Percentiles rank a stretch among this genome's conserved stretches.
phyloP scores from a whole-genome alignment of 37 sponge, comb jelly and placozoan genomes.

The Cliona cf. orientalis region DNA sequence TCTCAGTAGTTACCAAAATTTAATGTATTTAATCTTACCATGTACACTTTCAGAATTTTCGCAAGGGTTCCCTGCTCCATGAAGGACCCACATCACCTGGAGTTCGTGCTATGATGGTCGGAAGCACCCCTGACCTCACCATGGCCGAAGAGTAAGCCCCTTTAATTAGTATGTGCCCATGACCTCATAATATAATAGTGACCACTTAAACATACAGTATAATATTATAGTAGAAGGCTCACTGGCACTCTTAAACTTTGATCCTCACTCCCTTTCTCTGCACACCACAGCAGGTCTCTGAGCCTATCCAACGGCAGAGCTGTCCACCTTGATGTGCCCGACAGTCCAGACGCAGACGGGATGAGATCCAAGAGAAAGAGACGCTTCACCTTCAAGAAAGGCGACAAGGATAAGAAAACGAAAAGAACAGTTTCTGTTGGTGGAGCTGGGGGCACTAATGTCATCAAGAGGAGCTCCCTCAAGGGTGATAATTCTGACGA shows the following conservation, averaged over 20 bases:
- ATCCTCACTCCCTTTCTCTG: background rate
- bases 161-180: too few species aligned
- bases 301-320: background rate
- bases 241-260: too few species aligned
- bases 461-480: background rate
- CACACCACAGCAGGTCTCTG: background rate
- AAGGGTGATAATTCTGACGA: slow-evolving; percentile 31
- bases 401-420: slow-evolving; percentile 7
- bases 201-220: too few species aligned
- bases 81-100: background rate
- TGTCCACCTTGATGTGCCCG: background rate
- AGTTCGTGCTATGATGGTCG: slow-evolving; percentile 25
- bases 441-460: background rate
- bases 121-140: slow-evolving; percentile 52
- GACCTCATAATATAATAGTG: too few species aligned
- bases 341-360: background rate
- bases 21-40: background rate
- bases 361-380: background rate
- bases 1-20: background rate
- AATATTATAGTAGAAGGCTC: too few species aligned
- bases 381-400: slow-evolving; percentile 38
- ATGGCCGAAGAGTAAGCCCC: too few species aligned
- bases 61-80: slow-evolving; percentile 10
- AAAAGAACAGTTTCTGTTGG: slow-evolving; percentile 18
- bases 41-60: slow-evolving; percentile 1